Evolutionary conservation across 2,888 invertebrate genomes (phyloP), one percentile per base, ranked within the genome.

Genomic region (Allacma fusca): DNA sequence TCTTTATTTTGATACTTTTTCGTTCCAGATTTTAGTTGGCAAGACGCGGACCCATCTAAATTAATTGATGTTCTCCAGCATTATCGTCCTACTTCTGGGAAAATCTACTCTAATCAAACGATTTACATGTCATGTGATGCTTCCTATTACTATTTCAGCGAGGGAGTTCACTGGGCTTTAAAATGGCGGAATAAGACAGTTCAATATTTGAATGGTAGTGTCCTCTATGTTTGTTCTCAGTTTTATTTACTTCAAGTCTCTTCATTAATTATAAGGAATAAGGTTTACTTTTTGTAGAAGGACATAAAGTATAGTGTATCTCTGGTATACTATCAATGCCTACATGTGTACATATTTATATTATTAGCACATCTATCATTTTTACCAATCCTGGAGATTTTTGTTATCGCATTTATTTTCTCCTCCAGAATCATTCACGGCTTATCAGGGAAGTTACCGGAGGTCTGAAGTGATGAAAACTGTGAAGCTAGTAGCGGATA

Each of bases 91-190:
- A 7, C 68, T 2, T 62, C 26, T n/a, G 65, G 57, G n/a, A 72
- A 73, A 24, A 43, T 82, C 26, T 83, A 83, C 34, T 75, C 79
- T 7, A 80, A 81, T 1, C 76, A 82, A 74, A 79, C 76, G 1
- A 29, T 78, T 21, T 74, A 65, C 13, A 78, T 82, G 40, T 73
- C 70, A 59, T 83, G 83, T 68, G 79, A 80, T 28, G 79, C 79
- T 12, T 81, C 82, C 0, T 77, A 73, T 4, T 83, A 78, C 57
- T 83, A 81, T 74, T 83, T 79, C 67, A 76, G 79, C 4, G 75
- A 81, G 26, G 83, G 83, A 0, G 64, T 83, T 23, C 78, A 80
- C 28, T 83, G 83, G 83, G 79, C 75, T n/a, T 43, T 83, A 1
- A 74, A 70, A 59, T 80, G 75, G 67, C 57, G 59, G 34, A 81